Conservation (phyloP, 2,113 vertebrate genomes). For the Sylvietta virens region DNA sequence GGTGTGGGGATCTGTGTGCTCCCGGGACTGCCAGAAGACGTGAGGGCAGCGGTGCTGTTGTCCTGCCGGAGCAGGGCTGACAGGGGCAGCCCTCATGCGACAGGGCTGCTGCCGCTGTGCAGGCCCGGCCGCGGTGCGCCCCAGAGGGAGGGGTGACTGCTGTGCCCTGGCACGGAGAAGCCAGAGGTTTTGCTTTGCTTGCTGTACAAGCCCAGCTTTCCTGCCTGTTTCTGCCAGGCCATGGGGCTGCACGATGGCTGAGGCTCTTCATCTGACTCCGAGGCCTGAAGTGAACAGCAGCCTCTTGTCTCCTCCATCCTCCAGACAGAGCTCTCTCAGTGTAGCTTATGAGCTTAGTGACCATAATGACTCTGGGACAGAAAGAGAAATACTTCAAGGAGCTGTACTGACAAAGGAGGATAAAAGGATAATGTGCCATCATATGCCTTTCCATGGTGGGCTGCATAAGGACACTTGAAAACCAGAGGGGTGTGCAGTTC, state of each 20-base stretch:
- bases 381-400: slow-evolving; percentile 20
- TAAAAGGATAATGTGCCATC: background rate
- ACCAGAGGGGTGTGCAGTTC: fast-evolving
- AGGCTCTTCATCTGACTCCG: background rate
- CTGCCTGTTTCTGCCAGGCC: fast-evolving
- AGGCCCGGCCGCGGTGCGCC: fast-evolving
- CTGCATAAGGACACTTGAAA: background rate
- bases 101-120: fast-evolving
- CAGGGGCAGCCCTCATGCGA: fast-evolving
- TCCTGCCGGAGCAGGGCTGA: background rate
- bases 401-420: background rate
- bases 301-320: background rate
- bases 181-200: background rate
- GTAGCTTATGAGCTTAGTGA: background rate
- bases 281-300: slow-evolving; percentile 7
- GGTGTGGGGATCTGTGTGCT: fast-evolving
- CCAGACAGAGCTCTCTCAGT: background rate
- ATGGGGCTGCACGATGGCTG: fast-evolving
- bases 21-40: fast-evolving
- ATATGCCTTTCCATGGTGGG: background rate
- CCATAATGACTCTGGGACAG: background rate
- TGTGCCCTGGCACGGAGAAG: background rate
- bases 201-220: background rate
- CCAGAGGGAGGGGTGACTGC: fast-evolving
- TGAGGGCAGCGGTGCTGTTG: too few species aligned